These are phyloP conservation scores for Pogonocichla stellata DNA, from an alignment of 2,113 vertebrate species.

Conservation along the genomic window DNA sequence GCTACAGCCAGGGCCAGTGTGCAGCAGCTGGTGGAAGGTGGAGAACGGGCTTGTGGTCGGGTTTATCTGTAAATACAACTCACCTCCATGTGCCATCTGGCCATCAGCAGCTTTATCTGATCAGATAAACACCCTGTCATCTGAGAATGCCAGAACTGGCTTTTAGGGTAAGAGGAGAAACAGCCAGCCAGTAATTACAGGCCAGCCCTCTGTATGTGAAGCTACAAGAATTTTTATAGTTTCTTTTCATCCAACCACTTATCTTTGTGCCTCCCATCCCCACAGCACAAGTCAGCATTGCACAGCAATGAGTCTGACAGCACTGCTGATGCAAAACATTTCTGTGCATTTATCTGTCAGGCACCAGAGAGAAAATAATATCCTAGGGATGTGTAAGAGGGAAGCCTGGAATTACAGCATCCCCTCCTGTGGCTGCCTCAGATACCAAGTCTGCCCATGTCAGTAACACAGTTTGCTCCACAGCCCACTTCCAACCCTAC, in stretches of 20 bases:
- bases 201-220: not conserved
- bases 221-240: not conserved
- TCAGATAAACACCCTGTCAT: not conserved
- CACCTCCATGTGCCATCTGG: not conserved
- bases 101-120: not conserved
- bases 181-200: not conserved
- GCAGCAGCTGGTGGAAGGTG: not conserved
- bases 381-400: not conserved
- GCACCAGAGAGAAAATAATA: slow-evolving; percentile 29
- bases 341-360: not conserved
- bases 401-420: slow-evolving; percentile 48
- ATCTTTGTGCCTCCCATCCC: not conserved
- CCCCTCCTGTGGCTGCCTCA: not conserved
- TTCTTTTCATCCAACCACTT: not conserved
- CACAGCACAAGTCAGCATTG: not conserved
- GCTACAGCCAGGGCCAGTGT: not conserved
- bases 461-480: not conserved
- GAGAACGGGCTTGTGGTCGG: not conserved
- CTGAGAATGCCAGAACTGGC: not conserved
- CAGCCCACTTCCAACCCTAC: not conserved
- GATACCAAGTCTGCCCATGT: rapidly evolving
- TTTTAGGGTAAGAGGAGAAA: not conserved
- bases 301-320: not conserved
- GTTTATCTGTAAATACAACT: not conserved
- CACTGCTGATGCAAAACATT: not conserved